A percentile compares a stretch with the other conserved stretches of the same genome.
Conservation (phyloP, 2,888 invertebrate genomes). For the Pyrrhosoma nymphula region DNA sequence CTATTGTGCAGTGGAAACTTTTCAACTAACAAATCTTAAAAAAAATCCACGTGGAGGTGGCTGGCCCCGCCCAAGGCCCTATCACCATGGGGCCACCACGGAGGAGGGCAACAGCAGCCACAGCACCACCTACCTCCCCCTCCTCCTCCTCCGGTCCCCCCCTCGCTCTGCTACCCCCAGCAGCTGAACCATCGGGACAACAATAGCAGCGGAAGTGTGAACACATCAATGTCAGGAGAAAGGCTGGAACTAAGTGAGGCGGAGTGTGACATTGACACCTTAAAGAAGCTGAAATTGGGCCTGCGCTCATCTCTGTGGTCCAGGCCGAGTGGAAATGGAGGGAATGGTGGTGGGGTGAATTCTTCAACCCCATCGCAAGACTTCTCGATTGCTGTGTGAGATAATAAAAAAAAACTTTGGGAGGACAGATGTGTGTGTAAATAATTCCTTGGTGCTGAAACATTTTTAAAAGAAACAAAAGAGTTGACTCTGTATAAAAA, state of each 20-base stretch:
- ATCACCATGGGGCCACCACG: conserved; percentile 64
- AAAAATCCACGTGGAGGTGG: conserved; percentile 60
- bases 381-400: conserved; percentile 87
- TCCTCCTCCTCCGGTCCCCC: conserved; percentile 74
- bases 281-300: conserved; percentile 86
- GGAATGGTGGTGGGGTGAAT: conserved; percentile 77
- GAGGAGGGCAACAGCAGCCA: conserved; percentile 64
- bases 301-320: conserved; percentile 86
- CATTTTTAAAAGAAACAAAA: conserved; percentile 5
- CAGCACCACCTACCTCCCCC: conserved; percentile 67
- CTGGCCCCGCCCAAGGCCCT: conserved; percentile 65
- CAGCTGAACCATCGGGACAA: conserved; percentile 67
- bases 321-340: conserved; percentile 78
- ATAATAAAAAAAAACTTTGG: conserved; percentile 11
- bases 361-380: conserved; percentile 83
- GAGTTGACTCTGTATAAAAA: conserved; percentile 23
- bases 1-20: conserved; percentile 41
- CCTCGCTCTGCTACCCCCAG: conserved; percentile 75
- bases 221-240: conserved; percentile 74
- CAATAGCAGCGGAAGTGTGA: conserved; percentile 48
- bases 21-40: conserved; percentile 66
- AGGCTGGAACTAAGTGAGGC: conserved; percentile 85
- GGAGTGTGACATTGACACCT: conserved; percentile 87
- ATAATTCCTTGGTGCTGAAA: conserved; percentile 64
- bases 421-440: conserved; percentile 23